Base-by-base conservation (phyloP, 2,888 invertebrate species). In the Tetranychus truncatus region DNA sequence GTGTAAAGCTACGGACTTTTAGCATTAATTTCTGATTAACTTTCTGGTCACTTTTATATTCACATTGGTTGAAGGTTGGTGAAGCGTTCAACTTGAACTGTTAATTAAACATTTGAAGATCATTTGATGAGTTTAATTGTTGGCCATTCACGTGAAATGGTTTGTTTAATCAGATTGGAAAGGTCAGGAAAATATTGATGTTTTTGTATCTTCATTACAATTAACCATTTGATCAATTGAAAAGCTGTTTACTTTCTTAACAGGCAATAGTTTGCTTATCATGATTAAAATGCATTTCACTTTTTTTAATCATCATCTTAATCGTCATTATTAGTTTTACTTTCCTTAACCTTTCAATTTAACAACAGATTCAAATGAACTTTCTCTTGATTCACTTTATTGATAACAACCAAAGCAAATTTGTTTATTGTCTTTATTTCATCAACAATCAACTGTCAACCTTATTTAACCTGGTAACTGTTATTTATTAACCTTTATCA, bases 71-170 rank as follows among this genome's bases (percentile, higher is more conserved):
- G 34, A 4, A 34, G 34, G 34, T 34, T 34, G 5, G 34, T 34
- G 34, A 34, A 34, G 4, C 34, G 34, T 34, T 34, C 4, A 34
- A 34, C 34, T 34, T 34, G 34, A 34, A 34, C 34, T 34, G 34
- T 34, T 5, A 34, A 5, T 34, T 5, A 34, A 34, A 34, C 34
- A 3, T 34, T 34, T 34, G 3, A 34, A 34, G 34, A 34, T 34
- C 34, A 34, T 34, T 46, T 87, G 86, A 45, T 46, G 2, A 72
- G 11, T 55, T 55, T 55, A 55, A 55, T 55, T 55, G 55, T 55
- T 46, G 46, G 15, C 15, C 15, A 46, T 8, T 55, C 9, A 55
- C 55, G 15, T 55, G 55, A 55, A 34, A 34, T 55, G 15, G 15
- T 55, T 15, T 55, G 15, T 55, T 9, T 55, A 55, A 55, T 55